Percentiles rank a stretch among this genome's conserved stretches.
Conservation (phyloP, 2,113 vertebrate species). For the Oryctolagus cuniculus region mOryCun1.1 NC_091439.1:103129001-103129500, state of each 20-base stretch:
- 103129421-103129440: background rate
- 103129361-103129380: background rate
- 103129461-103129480: background rate
- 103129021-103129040: background rate
- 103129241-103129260: conserved; percentile 15
- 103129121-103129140: conserved; percentile 59
- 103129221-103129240: background rate
- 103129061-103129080: conserved; percentile 47
- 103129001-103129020: background rate
- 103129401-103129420: conserved; percentile 1
- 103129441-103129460: background rate
- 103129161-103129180: conserved; percentile 55
- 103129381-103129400: background rate
- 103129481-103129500: background rate
- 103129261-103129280: background rate
- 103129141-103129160: conserved; percentile 63
- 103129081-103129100: background rate
- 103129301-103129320: background rate
- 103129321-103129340: conserved; percentile 47
- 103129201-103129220: conserved; percentile 46
- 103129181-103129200: conserved; percentile 53
- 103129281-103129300: background rate
- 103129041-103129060: conserved; percentile 32
- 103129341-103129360: background rate
- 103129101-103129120: conserved; percentile 66